These are phyloP conservation scores for Orchestes rusci DNA, from an alignment of 2,888 invertebrate species.

Conservation along the genomic window DNA sequence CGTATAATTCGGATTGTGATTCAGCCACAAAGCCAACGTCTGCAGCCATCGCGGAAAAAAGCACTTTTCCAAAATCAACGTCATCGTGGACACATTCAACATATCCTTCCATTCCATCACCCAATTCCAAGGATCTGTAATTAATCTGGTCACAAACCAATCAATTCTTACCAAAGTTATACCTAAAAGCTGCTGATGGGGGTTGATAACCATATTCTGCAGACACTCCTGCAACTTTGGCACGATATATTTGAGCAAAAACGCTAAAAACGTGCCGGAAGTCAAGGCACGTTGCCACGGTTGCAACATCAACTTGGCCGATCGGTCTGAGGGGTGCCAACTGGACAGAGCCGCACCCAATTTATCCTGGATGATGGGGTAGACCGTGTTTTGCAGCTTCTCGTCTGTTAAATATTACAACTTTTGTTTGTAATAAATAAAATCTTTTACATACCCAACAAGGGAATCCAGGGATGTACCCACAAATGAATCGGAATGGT, in stretches of 20 bases:
- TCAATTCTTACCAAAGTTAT: no score
- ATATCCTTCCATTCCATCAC: conserved; percentile 91
- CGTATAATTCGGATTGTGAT: conserved; percentile 80
- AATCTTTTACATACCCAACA: conserved; percentile 56
- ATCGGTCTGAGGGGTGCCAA: conserved; percentile 94
- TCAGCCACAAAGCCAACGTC: conserved; percentile 82
- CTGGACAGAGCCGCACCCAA: conserved; percentile 79
- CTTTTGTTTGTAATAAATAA: conserved; percentile 10
- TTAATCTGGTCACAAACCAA: conserved; percentile 11
- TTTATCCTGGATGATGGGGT: conserved; percentile 88
- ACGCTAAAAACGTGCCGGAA: conserved; percentile 67
- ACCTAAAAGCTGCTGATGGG: conserved; percentile 64
- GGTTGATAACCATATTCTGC: conserved; percentile 59
- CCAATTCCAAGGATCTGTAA: conserved; percentile 84
- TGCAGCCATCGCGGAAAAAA: conserved; percentile 93
- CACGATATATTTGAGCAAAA: conserved; percentile 78
- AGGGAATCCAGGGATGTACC: conserved; percentile 93
- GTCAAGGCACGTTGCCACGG: conserved; percentile 73
- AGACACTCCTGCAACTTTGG: conserved; percentile 76
- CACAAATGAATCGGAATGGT: conserved; percentile 93
- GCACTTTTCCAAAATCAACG: conserved; percentile 72
- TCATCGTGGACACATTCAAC: conserved; percentile 69
- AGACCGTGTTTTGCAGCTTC: conserved; percentile 50
- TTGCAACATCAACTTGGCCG: conserved; percentile 82
- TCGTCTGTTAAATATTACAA: conserved; percentile 31